Percentiles rank a stretch among this genome's conserved stretches.
These are phyloP conservation scores for Glaucomys volans DNA, from an alignment of 2,113 vertebrate species.

Conservation along the genomic window DNA sequence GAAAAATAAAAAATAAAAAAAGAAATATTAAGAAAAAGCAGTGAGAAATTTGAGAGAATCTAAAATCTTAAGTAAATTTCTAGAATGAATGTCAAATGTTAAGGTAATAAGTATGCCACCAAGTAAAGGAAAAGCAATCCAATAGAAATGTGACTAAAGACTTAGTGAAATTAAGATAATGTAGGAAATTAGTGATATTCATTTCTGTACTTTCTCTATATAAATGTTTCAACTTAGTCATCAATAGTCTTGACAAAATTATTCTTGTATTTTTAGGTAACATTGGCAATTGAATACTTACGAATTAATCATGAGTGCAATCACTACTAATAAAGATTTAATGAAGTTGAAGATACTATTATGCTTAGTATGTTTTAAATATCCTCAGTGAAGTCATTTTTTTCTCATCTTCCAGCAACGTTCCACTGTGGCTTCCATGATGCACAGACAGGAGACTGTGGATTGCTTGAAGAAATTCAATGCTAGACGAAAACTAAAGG, in stretches of 20 bases:
- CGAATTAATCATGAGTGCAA: rapidly evolving
- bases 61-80: neutral
- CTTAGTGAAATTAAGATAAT: neutral
- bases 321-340: neutral
- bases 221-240: neutral
- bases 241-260: neutral
- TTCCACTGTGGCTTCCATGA: conserved; percentile 98
- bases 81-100: neutral
- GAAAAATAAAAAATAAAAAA: neutral
- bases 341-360: neutral
- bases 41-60: neutral
- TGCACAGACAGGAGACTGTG: conserved; percentile 99
- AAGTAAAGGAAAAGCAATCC: neutral
- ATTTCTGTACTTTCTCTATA: neutral
- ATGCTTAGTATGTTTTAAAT: neutral
- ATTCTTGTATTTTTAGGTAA: neutral
- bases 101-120: neutral
- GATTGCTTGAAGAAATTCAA: conserved; percentile 99
- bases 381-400: neutral
- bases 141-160: neutral
- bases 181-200: neutral
- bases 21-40: neutral
- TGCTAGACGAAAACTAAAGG: conserved; percentile 97
- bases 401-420: conserved; percentile 92
- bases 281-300: neutral